Base-by-base conservation (phyloP, 1,140 invertebrate genomes). In the Meloidogyne exigua region DNA sequence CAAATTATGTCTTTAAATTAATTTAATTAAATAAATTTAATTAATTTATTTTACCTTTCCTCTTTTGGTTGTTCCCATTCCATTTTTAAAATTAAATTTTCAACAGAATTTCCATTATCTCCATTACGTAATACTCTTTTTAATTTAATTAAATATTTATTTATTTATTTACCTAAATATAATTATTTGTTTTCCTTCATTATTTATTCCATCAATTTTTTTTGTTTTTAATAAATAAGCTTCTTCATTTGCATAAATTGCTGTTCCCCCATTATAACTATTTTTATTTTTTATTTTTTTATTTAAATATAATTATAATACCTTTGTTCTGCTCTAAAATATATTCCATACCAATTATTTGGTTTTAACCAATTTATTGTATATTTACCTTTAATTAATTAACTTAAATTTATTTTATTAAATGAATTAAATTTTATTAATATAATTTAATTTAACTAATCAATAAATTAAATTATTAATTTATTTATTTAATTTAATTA, bases 291-390 rank as follows among this genome's bases (percentile, higher is more conserved):
- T 13, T 15, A 78, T n/a, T 72, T 28, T 18, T 76, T 57, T 72
- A 63, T 42, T 73, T 72, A 18, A 76, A 42, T 12, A 70, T 62
- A 18, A 68, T 44, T 23, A 13, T 15, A 15, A 13, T 67, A 81
- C 68, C 72, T 80, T 32, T 85, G 83, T 70, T 84, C 79, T 62
- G 79, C 75, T 64, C 79, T 67, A 63, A 84, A 86, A 18, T 49
- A 25, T 15, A 86, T 70, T 5, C 85, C 85, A 68, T 87, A 86
- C 85, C 85, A 86, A 36, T 71, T 76, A 23, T 82, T 78, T 11
- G 85, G 85, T 21, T 78, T 76, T 63, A 86, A 73, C 62, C 83
- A 87, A 67, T 84, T 84, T 68, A 86, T 79, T 9, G 84, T 86
- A 76, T 86, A 86, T 23, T 83, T 68, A n/a, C 83, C 83, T 86